These are phyloP conservation scores for Stratiolaelaps scimitus DNA, from an alignment of 1,140 invertebrate species.

Conservation along the genomic window DNA sequence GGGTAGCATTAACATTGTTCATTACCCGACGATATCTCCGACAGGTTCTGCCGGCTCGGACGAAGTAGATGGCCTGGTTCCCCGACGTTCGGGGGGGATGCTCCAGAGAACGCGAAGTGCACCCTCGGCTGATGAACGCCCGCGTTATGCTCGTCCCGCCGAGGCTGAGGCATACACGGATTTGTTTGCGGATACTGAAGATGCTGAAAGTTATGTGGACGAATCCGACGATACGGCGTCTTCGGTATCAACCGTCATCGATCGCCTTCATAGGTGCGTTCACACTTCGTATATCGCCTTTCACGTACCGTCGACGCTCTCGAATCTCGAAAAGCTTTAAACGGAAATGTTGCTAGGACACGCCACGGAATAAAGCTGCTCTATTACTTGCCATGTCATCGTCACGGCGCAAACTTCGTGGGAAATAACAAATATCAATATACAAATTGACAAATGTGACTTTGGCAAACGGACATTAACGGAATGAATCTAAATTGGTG, in stretches of 20 bases:
- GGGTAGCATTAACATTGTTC: no score
- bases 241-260: constrained; percentile 26
- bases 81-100: not conserved
- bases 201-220: constrained; percentile 21
- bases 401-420: no score
- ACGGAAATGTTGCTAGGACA: no score
- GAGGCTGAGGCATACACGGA: constrained; percentile 20
- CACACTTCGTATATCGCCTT: no score
- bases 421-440: no score
- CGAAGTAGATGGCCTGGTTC: not conserved
- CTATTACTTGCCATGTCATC: no score
- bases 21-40: no score
- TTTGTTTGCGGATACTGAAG: constrained; percentile 11
- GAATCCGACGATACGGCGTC: constrained; percentile 26
- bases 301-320: no score
- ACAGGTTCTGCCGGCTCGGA: not conserved
- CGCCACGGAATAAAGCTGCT: no score
- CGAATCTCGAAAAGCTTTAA: no score
- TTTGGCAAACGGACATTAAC: not conserved
- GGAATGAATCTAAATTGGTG: not conserved
- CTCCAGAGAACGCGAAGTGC: constrained; percentile 24
- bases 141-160: not conserved
- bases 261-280: not conserved
- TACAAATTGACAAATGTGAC: not conserved
- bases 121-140: not conserved